Evolutionary conservation across 2,797 vertebrate genomes (phyloP).

Genomic region (Rousettus madagascariensis): DNA sequence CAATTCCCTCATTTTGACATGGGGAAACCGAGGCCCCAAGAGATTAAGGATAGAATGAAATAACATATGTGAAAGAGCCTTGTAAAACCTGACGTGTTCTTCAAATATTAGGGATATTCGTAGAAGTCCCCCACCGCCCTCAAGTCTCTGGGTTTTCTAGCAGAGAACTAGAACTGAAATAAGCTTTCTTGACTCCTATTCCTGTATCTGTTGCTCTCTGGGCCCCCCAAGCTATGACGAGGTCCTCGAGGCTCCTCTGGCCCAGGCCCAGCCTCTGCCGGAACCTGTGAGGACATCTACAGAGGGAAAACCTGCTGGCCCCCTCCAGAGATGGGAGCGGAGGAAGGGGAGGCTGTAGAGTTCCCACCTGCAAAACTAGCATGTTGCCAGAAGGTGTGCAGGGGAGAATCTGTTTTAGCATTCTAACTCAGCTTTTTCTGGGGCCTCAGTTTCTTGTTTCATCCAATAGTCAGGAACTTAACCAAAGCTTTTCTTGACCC

Average conservation of each 20-base stretch:
- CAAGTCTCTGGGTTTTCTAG: background rate
- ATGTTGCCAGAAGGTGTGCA: background rate
- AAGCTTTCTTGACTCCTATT: background rate
- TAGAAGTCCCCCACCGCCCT: background rate
- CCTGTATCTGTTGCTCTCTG: background rate
- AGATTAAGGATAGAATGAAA: background rate
- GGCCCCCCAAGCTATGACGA: background rate
- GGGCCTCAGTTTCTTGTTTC: background rate
- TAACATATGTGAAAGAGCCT: background rate
- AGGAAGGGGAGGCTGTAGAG: background rate
- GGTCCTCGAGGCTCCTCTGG: background rate
- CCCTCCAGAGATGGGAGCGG: background rate
- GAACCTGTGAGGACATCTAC: background rate
- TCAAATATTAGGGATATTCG: background rate
- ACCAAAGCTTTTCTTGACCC: background rate
- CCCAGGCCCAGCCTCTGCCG: background rate
- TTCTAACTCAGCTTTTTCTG: background rate
- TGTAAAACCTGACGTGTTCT: background rate
- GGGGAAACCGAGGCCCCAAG: constrained; percentile 47
- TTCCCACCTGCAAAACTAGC: background rate
- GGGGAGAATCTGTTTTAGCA: background rate
- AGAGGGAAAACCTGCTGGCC: background rate
- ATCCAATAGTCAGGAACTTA: background rate
- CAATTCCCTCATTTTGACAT: background rate
- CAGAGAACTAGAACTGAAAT: background rate